phyloP scores from a whole-genome alignment of 2,888 invertebrate species.

The Globia sparganii region DNA sequence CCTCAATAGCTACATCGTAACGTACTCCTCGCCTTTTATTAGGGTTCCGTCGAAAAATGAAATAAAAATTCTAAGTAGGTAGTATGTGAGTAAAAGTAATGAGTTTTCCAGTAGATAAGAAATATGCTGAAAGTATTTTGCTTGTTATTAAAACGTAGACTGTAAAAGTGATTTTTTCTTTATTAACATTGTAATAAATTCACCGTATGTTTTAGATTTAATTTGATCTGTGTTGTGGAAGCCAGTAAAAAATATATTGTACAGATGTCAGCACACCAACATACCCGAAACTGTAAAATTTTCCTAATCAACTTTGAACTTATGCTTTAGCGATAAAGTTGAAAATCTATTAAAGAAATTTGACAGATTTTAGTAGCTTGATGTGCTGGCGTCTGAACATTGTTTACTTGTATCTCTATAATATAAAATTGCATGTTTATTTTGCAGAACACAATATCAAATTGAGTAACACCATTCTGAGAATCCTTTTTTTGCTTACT shows the following conservation, averaged over 20 bases:
- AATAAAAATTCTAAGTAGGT: slow-evolving; percentile 20
- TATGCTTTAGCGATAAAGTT: too few relatives aligned
- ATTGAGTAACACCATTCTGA: neutral
- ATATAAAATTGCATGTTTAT: neutral
- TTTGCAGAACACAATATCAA: slow-evolving; percentile 10
- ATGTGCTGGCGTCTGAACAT: too few relatives aligned
- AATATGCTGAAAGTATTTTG: slow-evolving; percentile 8
- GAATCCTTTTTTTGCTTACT: neutral
- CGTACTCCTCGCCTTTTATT: slow-evolving; percentile 74
- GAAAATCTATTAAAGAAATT: too few relatives aligned
- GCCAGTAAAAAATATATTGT: neutral
- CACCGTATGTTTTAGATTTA: neutral
- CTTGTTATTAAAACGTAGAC: slow-evolving; percentile 4
- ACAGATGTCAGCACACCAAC: too few relatives aligned
- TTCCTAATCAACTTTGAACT: too few relatives aligned
- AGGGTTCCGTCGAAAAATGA: slow-evolving; percentile 63
- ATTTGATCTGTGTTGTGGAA: neutral
- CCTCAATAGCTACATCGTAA: slow-evolving; percentile 77
- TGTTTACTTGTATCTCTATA: neutral
- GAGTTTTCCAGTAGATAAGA: slow-evolving; percentile 39
- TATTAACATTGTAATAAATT: neutral
- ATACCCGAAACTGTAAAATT: too few relatives aligned
- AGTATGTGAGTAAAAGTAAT: slow-evolving; percentile 22
- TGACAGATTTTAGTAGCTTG: too few relatives aligned
- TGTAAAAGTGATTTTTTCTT: neutral